These are phyloP conservation scores for Chromoteleia sp. DNA, from an alignment of 2,888 invertebrate species.

Conservation along the genomic window DNA sequence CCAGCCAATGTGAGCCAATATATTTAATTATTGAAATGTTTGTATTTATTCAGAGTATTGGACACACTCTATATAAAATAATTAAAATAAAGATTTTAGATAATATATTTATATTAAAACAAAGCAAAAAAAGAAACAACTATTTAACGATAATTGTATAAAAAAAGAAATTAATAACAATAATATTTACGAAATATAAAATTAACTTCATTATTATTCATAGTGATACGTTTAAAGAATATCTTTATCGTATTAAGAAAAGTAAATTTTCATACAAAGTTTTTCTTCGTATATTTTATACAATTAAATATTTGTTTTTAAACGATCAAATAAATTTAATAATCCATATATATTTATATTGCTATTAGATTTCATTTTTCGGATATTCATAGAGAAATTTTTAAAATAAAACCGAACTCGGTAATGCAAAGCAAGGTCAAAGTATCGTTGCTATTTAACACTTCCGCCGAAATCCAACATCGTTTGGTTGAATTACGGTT, in stretches of 20 bases:
- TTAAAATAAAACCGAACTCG: not conserved
- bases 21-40: conserved; percentile 31
- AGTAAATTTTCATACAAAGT: too few relatives aligned
- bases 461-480: conserved; percentile 15
- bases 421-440: not conserved
- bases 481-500: conserved; percentile 9
- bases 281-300: not conserved
- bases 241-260: too few relatives aligned
- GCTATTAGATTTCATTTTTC: not conserved
- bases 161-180: too few relatives aligned
- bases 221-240: too few relatives aligned
- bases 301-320: too few relatives aligned
- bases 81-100: too few relatives aligned
- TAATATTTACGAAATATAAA: too few relatives aligned
- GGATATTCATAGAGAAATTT: not conserved
- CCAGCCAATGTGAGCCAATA: conserved; percentile 1
- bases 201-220: too few relatives aligned
- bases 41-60: not conserved
- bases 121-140: too few relatives aligned
- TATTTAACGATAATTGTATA: too few relatives aligned
- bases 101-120: not conserved
- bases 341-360: not conserved
- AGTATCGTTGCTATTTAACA: conserved; percentile 13
- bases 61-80: too few relatives aligned
- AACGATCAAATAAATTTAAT: too few relatives aligned